phyloP scores from a whole-genome alignment of 1,140 invertebrate genomes.

The Venturia canescens region DNA sequence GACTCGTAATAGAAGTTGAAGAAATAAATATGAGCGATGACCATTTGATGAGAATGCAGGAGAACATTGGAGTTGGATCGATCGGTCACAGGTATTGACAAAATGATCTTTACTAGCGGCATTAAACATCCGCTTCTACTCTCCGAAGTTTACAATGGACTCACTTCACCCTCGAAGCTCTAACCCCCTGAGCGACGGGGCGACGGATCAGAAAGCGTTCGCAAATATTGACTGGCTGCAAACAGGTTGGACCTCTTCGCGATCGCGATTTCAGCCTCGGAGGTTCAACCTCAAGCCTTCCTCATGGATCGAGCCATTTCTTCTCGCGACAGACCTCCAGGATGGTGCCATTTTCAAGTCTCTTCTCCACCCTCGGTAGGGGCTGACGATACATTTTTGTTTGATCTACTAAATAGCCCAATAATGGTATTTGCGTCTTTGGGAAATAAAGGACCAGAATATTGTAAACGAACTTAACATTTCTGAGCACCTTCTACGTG shows the following conservation, averaged over 20 bases:
- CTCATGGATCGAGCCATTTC: not conserved
- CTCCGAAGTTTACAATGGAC: not conserved
- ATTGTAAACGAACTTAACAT: no score
- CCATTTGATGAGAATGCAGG: not conserved
- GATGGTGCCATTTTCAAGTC: not conserved
- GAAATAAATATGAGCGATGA: no score
- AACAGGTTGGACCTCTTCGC: constrained; percentile 51
- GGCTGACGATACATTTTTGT: no score
- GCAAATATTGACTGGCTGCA: constrained; percentile 59
- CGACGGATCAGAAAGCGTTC: constrained; percentile 54
- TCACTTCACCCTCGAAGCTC: constrained; percentile 12
- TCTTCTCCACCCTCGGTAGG: not conserved
- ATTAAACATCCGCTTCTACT: constrained; percentile 4
- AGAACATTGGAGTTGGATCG: not conserved
- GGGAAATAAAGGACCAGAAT: no score
- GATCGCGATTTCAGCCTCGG: constrained; percentile 41
- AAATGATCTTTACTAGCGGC: constrained; percentile 19
- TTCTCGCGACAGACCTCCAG: not conserved
- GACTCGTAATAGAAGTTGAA: no score
- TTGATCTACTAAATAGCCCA: no score
- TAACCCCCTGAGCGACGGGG: constrained; percentile 21
- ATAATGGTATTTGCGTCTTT: no score
- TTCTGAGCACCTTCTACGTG: no score
- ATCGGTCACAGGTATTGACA: constrained; percentile 2
- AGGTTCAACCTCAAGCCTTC: not conserved